Conservation (phyloP, 2,888 invertebrate species). For the Harmothoe impar region DNA sequence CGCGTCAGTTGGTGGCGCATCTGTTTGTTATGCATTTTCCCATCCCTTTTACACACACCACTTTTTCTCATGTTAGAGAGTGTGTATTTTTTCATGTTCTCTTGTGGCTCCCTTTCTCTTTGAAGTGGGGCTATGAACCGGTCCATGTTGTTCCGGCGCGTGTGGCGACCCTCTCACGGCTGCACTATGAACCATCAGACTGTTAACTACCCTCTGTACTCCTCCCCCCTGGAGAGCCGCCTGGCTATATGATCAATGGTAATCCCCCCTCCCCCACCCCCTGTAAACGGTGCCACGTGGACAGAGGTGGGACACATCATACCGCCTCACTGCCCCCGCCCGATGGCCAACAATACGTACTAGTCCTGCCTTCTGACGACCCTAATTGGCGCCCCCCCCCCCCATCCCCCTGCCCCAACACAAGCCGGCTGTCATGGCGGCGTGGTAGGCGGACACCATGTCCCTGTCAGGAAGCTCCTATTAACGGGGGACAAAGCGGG, state of each 20-base stretch:
- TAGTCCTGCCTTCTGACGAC: not conserved
- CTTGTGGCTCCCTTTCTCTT: not conserved
- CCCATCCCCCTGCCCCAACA: not conserved
- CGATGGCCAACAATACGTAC: not conserved
- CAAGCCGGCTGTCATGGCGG: not conserved
- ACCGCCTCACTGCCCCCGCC: not conserved
- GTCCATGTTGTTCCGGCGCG: not conserved
- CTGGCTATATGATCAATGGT: constrained; percentile 31
- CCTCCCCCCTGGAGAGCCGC: not conserved
- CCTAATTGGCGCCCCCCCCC: not conserved
- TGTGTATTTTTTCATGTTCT: constrained; percentile 8
- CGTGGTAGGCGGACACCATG: constrained; percentile 5
- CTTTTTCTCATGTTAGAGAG: not conserved
- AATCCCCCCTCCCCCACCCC: not conserved
- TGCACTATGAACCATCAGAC: not conserved
- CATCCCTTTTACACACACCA: not conserved
- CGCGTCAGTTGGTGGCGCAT: not conserved
- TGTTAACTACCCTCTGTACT: constrained; percentile 22
- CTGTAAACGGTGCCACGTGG: constrained; percentile 3
- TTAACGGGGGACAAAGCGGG: constrained; percentile 24
- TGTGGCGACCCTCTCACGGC: constrained; percentile 12
- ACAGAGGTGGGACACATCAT: not conserved
- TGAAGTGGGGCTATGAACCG: not conserved
- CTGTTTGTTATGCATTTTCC: not conserved
- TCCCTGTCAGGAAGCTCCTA: not conserved